These are phyloP conservation scores for Holothuria scabra DNA, from an alignment of 53 echinoderm and acorn worm genomes.

Conservation along the genomic window DNA sequence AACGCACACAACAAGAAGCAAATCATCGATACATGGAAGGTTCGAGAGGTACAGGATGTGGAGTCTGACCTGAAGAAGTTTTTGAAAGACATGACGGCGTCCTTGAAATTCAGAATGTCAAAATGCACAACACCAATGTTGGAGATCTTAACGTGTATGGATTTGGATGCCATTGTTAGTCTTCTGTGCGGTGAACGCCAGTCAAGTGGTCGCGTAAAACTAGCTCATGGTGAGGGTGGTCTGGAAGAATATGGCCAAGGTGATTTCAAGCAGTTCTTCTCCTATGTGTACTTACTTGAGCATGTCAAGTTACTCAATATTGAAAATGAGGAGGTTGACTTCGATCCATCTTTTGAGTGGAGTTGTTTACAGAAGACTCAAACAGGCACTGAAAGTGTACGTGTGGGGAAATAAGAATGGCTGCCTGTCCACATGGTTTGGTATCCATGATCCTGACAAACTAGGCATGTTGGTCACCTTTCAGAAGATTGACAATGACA, in stretches of 20 bases:
- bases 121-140: not conserved
- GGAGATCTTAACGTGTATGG: constrained; percentile 5
- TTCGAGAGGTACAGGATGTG: not conserved
- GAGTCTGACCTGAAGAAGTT: not conserved
- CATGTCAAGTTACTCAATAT: constrained; percentile 9
- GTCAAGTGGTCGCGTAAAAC: not conserved
- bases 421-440: not conserved
- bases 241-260: not conserved
- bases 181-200: constrained; percentile 24
- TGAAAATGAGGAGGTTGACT: constrained; percentile 4
- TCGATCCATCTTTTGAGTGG: not conserved
- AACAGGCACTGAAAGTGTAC: no score
- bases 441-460: not conserved
- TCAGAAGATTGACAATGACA: not conserved
- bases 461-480: constrained; percentile 4
- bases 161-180: constrained; percentile 4
- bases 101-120: not conserved
- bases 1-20: not conserved
- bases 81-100: not conserved
- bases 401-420: no score
- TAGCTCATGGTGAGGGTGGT: not conserved
- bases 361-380: not conserved
- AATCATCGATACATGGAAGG: not conserved
- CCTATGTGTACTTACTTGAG: not conserved
- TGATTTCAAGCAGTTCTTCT: not conserved